These are phyloP conservation scores for Brachyhypopomus gauderio DNA, from an alignment of 2,113 vertebrate genomes.

Conservation along the genomic window DNA sequence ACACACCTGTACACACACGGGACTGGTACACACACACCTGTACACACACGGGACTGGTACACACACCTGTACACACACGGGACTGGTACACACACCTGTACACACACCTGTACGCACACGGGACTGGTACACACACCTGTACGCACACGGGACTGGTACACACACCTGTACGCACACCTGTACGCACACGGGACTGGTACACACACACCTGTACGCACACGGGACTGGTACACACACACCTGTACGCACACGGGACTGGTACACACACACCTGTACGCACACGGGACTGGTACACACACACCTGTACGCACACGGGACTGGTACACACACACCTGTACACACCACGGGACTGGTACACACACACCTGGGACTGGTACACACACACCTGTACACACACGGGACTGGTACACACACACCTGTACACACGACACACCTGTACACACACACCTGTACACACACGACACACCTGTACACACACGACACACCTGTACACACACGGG, in stretches of 20 bases:
- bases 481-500: not conserved
- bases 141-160: not conserved
- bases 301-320: constrained; percentile 75
- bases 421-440: not conserved
- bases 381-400: too few relatives aligned
- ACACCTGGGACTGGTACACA: not conserved
- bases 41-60: too few relatives aligned
- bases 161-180: not conserved
- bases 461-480: constrained; percentile 65
- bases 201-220: not conserved
- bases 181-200: constrained; percentile 78
- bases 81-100: not conserved
- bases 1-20: not conserved
- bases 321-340: constrained; percentile 55
- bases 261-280: not conserved
- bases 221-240: not conserved
- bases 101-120: too few relatives aligned
- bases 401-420: constrained; percentile 71
- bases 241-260: constrained; percentile 78
- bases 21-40: not conserved
- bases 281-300: not conserved
- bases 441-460: not conserved
- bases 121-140: constrained; percentile 74
- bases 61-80: not conserved
- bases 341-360: not conserved